Conservation (phyloP, 37 sponge, comb jelly and placozoan species). For the Cladorhizidae sp. region DNA sequence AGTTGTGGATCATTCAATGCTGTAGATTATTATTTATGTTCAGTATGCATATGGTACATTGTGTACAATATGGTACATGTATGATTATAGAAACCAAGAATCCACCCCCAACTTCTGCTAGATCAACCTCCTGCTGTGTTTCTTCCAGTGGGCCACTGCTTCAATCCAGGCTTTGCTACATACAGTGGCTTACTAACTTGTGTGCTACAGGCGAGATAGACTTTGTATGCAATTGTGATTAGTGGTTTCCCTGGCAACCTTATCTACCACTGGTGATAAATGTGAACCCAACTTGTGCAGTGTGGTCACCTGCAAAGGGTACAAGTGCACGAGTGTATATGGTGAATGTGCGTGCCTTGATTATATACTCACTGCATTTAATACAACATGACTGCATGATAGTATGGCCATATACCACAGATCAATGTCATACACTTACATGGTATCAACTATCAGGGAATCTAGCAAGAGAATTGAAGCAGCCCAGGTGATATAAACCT, state of each 20-base stretch:
- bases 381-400: too few species aligned
- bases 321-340: too few species aligned
- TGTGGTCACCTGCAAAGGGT: background rate
- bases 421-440: too few species aligned
- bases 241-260: background rate
- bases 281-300: background rate
- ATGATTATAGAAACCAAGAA: background rate
- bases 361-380: too few species aligned
- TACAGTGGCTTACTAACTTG: background rate
- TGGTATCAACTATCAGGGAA: too few species aligned
- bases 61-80: background rate
- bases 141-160: background rate
- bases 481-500: background rate
- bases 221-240: too few species aligned
- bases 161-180: background rate
- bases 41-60: background rate
- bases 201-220: background rate
- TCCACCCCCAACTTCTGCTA: background rate
- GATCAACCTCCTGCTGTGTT: background rate
- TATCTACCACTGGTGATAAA: background rate
- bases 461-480: background rate
- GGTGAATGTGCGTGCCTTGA: too few species aligned
- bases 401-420: too few species aligned
- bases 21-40: background rate
- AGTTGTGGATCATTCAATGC: background rate